Evolutionary conservation across 2,113 vertebrate species (phyloP).

Genomic region (Esox niger): DNA sequence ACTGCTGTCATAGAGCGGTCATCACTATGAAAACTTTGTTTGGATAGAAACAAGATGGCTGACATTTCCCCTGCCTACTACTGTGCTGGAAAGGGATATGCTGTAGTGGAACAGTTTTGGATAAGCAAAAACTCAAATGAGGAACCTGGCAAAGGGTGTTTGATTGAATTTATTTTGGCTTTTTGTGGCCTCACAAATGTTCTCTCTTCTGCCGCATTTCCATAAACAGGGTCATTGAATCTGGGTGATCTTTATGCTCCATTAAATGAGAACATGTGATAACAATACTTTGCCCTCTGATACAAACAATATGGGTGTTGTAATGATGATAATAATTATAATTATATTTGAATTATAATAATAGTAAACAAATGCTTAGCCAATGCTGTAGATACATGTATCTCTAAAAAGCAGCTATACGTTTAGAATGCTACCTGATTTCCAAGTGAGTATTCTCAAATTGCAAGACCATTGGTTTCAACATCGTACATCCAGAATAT

Average conservation of each 20-base stretch:
- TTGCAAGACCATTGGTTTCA: slow-evolving; percentile 28
- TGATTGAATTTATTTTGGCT: slow-evolving; percentile 61
- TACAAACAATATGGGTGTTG: slow-evolving; percentile 32
- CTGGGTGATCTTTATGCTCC: slow-evolving; percentile 25
- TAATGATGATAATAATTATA: slow-evolving; percentile 60
- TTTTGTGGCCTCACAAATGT: slow-evolving; percentile 63
- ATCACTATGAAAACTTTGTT: slow-evolving; percentile 48
- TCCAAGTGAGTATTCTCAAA: slow-evolving; percentile 3
- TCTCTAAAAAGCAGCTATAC: slow-evolving; percentile 23
- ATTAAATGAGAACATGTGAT: slow-evolving; percentile 36
- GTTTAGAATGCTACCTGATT: slow-evolving; percentile 26
- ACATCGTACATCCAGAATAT: not conserved
- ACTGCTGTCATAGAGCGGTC: slow-evolving; percentile 49
- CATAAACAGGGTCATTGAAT: slow-evolving; percentile 62
- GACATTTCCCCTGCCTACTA: slow-evolving; percentile 24
- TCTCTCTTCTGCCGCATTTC: slow-evolving; percentile 47
- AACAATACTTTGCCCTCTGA: slow-evolving; percentile 27
- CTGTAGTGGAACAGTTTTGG: not conserved
- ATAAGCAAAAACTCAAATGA: slow-evolving; percentile 22
- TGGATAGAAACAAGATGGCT: slow-evolving; percentile 51
- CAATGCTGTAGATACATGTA: slow-evolving; percentile 36
- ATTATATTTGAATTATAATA: slow-evolving; percentile 32
- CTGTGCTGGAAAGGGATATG: slow-evolving; percentile 40
- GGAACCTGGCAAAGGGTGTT: slow-evolving; percentile 35
- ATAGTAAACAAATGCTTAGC: slow-evolving; percentile 31